These are phyloP conservation scores for Percina caprodes DNA, from an alignment of 2,113 vertebrate species.

Conservation along the genomic window DNA sequence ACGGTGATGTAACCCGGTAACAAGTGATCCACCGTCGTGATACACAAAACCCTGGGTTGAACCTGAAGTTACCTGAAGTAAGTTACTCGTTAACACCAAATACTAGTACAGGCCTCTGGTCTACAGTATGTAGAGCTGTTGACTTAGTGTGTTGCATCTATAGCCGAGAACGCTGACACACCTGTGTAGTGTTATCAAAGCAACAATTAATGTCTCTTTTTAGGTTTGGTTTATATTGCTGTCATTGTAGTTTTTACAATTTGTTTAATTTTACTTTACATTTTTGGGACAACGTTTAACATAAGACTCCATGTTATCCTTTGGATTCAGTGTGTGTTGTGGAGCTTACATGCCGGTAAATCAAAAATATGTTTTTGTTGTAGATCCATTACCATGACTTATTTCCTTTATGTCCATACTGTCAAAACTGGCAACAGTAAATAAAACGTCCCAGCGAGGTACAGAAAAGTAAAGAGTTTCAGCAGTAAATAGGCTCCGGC, in stretches of 20 bases:
- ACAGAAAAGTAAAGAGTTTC: constrained; percentile 12
- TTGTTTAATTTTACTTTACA: not conserved
- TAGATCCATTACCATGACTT: not conserved
- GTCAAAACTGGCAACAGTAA: not conserved
- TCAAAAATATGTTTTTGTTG: not conserved
- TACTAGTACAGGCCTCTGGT: no score
- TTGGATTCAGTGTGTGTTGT: not conserved
- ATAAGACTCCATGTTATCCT: not conserved
- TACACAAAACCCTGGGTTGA: no score
- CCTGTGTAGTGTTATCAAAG: not conserved
- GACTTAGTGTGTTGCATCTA: no score
- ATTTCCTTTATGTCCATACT: not conserved
- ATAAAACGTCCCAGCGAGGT: accelerated
- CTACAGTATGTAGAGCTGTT: no score
- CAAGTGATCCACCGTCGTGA: no score
- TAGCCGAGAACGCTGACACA: not conserved
- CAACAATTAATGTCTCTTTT: not conserved
- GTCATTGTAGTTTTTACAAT: not conserved
- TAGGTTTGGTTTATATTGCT: not conserved
- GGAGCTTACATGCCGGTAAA: not conserved
- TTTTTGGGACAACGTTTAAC: not conserved
- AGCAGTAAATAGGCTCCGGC: constrained; percentile 71
- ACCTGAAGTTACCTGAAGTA: no score
- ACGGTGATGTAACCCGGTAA: no score
- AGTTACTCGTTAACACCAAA: no score